Evolutionary conservation across 2,113 vertebrate species (phyloP), one percentile per base, ranked within the genome.

Genomic region (Marcusenius ussheri): DNA sequence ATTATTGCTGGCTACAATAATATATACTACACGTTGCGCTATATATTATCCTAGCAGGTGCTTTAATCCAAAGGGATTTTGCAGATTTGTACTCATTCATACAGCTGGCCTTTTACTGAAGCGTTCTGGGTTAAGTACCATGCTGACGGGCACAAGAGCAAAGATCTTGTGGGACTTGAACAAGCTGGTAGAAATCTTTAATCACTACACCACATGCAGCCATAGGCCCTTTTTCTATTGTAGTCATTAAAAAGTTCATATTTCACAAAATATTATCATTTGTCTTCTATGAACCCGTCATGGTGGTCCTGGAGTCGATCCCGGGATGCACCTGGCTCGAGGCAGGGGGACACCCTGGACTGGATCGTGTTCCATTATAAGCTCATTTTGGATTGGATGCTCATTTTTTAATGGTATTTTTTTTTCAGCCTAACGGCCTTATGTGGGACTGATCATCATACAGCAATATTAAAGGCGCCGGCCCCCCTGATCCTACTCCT

Each of bases 231-330:
- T 42, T 80, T 39, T 80, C 74, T 80, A 80, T 80, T 19, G 35
- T 80, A 80, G 74, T 80, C 11, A 80, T 80, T 39, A 80, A 42
- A 80, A 80, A 42, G 74, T 77, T 77, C 1, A 42, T 77, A 77
- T 80, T 80, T 80, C 74, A 80, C 74, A 80, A 80, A 80, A 80
- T 80, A 80, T 80, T 42, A 80, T 42, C 74, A 80, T 80, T 80
- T 8, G 1, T 80, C 74, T 80, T 42, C 35, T 13, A 27, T 31
- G 42, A 80, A 80, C 17, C 31, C 74, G 74, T 15, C 74, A 42
- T 3, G 17, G 35, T 5, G 74, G 9, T 15, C 74, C 5, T 35
- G 74, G 74, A 80, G 13, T 42, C 15, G 17, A 39, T 42, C 35
- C 70, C 74, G 17, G 74, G 13, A 80, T 42, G 5, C 74, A 80